phyloP scores from a whole-genome alignment of 2,888 invertebrate genomes.

The Acleris holmiana region DNA sequence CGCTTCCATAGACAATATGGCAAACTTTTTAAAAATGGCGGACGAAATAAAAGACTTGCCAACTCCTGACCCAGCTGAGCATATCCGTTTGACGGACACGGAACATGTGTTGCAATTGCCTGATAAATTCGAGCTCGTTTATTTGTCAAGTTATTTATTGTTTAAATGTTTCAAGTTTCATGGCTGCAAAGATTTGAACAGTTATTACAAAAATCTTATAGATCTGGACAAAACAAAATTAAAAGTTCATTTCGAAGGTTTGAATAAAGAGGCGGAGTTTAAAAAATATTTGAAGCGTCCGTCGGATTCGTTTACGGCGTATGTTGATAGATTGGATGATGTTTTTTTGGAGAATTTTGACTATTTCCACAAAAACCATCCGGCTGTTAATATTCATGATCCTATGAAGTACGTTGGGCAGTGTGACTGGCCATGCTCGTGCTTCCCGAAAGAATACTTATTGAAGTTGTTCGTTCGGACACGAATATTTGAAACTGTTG shows the following conservation, averaged over 20 bases:
- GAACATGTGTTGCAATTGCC: constrained; percentile 15
- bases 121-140: not conserved
- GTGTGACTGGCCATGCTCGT: constrained; percentile 1
- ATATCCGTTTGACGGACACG: constrained; percentile 1
- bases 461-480: constrained; percentile 9
- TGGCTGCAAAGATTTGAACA: not conserved
- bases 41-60: constrained; percentile 3
- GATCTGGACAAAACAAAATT: constrained; percentile 14
- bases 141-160: constrained; percentile 19
- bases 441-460: constrained; percentile 15
- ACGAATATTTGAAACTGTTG: constrained; percentile 9
- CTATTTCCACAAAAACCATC: not conserved
- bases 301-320: not conserved
- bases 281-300: constrained; percentile 9
- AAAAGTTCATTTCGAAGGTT: constrained; percentile 2
- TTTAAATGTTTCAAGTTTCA: constrained; percentile 13
- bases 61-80: not conserved
- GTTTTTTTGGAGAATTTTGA: constrained; percentile 1
- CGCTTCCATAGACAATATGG: constrained; percentile 16
- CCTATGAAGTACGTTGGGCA: not conserved
- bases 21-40: constrained; percentile 18
- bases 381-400: constrained; percentile 1
- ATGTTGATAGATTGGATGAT: constrained; percentile 11
- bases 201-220: not conserved
- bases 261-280: constrained; percentile 8